Evolutionary conservation across 2,797 vertebrate species (phyloP).

Genomic region (Diglossa cyanea): DNA sequence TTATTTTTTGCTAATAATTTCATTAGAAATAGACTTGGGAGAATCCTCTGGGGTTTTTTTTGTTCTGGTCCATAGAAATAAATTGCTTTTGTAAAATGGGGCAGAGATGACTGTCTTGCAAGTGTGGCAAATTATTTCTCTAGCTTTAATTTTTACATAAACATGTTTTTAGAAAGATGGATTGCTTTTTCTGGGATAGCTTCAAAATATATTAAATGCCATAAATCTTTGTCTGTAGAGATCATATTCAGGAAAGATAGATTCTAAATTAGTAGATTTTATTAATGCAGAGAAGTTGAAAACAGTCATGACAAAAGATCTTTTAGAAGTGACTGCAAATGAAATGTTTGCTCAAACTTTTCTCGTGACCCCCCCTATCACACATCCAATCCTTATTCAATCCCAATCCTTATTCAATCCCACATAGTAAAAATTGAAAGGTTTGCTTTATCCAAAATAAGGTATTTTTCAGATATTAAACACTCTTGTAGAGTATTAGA

Average conservation of each 20-base stretch:
- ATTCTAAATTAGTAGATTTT: constrained; percentile 19
- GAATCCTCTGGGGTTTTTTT: background rate
- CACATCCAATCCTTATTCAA: background rate
- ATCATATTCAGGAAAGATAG: background rate
- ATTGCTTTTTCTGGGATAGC: constrained; percentile 15
- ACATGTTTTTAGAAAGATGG: constrained; percentile 30
- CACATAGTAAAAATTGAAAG: background rate
- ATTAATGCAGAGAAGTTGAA: background rate
- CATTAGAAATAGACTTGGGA: background rate
- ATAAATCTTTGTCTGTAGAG: constrained; percentile 57
- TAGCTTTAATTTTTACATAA: constrained; percentile 44
- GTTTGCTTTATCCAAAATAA: background rate
- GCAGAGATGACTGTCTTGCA: background rate
- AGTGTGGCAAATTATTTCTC: background rate
- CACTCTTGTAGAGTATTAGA: background rate
- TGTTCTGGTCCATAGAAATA: background rate
- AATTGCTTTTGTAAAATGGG: background rate
- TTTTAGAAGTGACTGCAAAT: background rate
- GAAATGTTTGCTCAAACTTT: background rate
- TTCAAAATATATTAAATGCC: constrained; percentile 61
- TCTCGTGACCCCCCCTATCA: rapidly evolving
- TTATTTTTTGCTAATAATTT: background rate
- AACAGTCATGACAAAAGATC: background rate
- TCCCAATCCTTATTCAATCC: background rate
- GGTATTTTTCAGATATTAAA: background rate